A percentile compares a stretch with the other conserved stretches of the same genome.
phyloP scores from a whole-genome alignment of 2,797 vertebrate species.

The Syncerus caffer region DNA sequence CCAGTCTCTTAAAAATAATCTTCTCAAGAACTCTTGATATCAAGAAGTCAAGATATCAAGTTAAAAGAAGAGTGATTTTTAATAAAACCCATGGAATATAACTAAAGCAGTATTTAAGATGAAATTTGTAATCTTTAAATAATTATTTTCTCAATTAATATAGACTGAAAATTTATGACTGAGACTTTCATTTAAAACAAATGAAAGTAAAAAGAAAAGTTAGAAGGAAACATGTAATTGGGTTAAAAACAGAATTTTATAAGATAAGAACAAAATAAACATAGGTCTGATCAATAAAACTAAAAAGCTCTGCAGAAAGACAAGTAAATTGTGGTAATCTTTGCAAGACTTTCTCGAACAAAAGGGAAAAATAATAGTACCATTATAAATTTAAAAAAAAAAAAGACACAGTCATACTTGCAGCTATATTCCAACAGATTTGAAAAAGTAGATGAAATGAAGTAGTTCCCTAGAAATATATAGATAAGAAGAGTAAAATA shows the following conservation, averaged over 20 bases:
- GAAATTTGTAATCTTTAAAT: neutral
- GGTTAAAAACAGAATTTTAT: slow-evolving; percentile 5
- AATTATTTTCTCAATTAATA: neutral
- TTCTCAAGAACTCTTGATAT: neutral
- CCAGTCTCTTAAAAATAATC: neutral
- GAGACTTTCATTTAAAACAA: slow-evolving; percentile 28
- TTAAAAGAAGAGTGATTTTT: neutral
- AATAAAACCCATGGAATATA: neutral
- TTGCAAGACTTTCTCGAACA: neutral
- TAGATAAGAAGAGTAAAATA: neutral
- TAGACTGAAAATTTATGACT: neutral
- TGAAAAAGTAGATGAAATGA: neutral
- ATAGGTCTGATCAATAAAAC: neutral
- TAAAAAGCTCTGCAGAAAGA: neutral
- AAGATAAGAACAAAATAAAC: neutral
- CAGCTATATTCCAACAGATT: neutral
- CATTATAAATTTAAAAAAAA: neutral
- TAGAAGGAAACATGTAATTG: neutral
- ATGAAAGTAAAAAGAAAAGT: neutral
- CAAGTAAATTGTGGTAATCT: neutral
- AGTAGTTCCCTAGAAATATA: neutral
- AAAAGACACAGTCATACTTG: neutral
- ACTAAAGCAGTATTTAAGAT: neutral
- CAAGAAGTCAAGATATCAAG: neutral
- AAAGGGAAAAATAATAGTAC: neutral